Conservation (phyloP, 2,113 vertebrate genomes). For the Polypterus bichir region DNA sequence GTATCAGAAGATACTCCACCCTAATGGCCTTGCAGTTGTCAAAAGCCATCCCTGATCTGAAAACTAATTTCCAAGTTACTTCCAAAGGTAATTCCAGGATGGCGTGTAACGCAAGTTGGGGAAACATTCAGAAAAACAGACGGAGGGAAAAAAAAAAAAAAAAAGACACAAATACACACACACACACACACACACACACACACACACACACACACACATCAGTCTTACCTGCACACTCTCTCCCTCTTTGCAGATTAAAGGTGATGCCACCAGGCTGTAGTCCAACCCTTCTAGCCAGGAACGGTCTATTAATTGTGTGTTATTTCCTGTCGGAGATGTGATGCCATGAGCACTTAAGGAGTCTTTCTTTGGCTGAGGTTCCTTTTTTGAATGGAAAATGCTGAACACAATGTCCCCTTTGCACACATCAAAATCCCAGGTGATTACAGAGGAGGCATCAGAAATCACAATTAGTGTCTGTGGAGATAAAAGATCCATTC, state of each 20-base stretch:
- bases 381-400: slow-evolving; percentile 81
- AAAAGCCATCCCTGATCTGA: too few species aligned
- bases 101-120: too few species aligned
- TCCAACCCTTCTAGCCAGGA: slow-evolving; percentile 77
- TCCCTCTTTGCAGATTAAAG: slow-evolving; percentile 77
- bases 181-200: too few species aligned
- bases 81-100: too few species aligned
- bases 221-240: slow-evolving; percentile 83
- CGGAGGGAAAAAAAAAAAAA: too few species aligned
- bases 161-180: too few species aligned
- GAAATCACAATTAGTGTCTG: slow-evolving; percentile 83
- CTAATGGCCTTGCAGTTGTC: too few species aligned
- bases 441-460: slow-evolving; percentile 85
- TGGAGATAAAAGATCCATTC: neutral
- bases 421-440: slow-evolving; percentile 92
- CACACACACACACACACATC: too few species aligned
- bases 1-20: too few species aligned
- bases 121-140: too few species aligned
- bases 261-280: slow-evolving; percentile 87
- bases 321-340: slow-evolving; percentile 62
- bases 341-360: slow-evolving; percentile 65
- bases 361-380: slow-evolving; percentile 74
- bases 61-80: too few species aligned
- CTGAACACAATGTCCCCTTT: slow-evolving; percentile 88
- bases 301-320: slow-evolving; percentile 73